Base-by-base conservation (phyloP, 2,888 invertebrate species). In the Bimastos eiseni region DNA sequence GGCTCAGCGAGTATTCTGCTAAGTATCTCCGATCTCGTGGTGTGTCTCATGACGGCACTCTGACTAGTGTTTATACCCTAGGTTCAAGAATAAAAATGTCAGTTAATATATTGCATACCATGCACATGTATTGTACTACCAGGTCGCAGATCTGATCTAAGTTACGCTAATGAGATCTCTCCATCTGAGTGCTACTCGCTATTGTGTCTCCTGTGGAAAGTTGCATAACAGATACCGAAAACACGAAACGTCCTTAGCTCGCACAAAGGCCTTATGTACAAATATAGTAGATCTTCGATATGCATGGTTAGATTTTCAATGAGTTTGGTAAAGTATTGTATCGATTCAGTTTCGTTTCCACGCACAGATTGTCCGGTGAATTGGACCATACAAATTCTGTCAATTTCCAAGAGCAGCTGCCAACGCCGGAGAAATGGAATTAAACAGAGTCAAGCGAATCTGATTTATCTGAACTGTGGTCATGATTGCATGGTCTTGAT, bases 261-360 rank as follows among this genome's bases (percentile, higher is more conserved):
- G 70, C 30, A 70, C 30, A 11, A 6, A 70, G 70, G 70, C 70
- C 30, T 70, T n/a, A n/a, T n/a, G 6, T 11, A 70, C 8, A 11
- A 70, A n/a, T n/a, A 70, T n/a, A n/a, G 70, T n/a, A 70, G n/a
- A 70, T 70, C n/a, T 70, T 70, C n/a, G 70, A 70, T 70, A n/a
- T 30, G n/a, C 70, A 49, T 49, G 49, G n/a, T n/a, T 49, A 21
- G 24, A 49, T 49, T 70, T n/a, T 70, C 70, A 70, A 70, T 8
- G 30, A 70, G 70, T 70, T n/a, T 70, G 70, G 11, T n/a, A n/a
- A 70, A 70, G n/a, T 4, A 2, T 30, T 5, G 55, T 13, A 4
- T 13, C 70, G n/a, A 70, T 70, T n/a, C n/a, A 70, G 70, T n/a
- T n/a, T 70, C 70, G 11, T 70, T 70, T 70, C n/a, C 70, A n/a